Evolutionary conservation across 2,888 invertebrate species (phyloP), one percentile per base, ranked within the genome.

Genomic region (Cheilosia pagana): DNA sequence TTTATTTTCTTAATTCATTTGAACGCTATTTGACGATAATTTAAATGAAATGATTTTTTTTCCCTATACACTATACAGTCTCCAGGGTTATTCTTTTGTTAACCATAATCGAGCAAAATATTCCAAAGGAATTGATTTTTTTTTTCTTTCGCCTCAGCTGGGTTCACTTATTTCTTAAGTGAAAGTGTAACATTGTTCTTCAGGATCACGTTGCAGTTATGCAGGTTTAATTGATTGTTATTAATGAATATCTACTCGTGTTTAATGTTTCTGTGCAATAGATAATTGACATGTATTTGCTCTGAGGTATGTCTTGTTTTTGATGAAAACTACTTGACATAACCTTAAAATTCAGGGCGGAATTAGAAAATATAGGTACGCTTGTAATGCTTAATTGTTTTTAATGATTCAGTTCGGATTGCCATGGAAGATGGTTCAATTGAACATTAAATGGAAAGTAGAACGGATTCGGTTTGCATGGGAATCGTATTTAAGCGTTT

Each of bases 111-210:
- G 82, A 82, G 72, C 82, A 82, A 82, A 82, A 82, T 77, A 77
- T 67, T 43, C 55, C 23, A 55, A 50, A 83, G 72, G 67, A 77
- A 83, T 83, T 83, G 82, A 83, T 83, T 83, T 83, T 76, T 81
- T 81, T 81, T 74, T 63, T 28, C 28, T 60, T 50, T 68, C 23
- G 60, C 55, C 39, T 68, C 55, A 67, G 53, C 55, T 68, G 43
- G 60, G 39, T 52, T 55, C 62, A 50, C n/a, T n/a, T 50, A 23
- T 25, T 67, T 31, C 31, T 74, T 48, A 31, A 31, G 76, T 76
- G 76, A 76, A 81, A 76, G 81, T 81, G 65, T 12, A 8, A 53
- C 71, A 16, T 21, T 45, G 21, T 12, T 65, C 63, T 39, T n/a
- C 43, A 65, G 53, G 59, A 55, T 50, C 48, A 21, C 31, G 5